These are phyloP conservation scores for Melolontha melolontha DNA, from an alignment of 2,888 invertebrate genomes.

Conservation along the genomic window DNA sequence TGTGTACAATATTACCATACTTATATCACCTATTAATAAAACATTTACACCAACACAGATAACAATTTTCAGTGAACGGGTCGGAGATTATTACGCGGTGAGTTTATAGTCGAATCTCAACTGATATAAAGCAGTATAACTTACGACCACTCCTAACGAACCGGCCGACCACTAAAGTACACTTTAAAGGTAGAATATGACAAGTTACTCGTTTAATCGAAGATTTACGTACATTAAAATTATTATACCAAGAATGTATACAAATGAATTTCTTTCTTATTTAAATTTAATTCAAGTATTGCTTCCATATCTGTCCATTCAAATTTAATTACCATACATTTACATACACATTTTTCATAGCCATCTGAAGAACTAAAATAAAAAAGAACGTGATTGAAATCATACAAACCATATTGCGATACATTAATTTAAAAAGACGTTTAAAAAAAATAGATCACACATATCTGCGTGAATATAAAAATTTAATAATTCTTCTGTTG, in stretches of 20 bases:
- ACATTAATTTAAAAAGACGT: background rate
- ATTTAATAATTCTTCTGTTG: too few species aligned
- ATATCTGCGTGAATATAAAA: background rate
- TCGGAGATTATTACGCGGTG: constrained; percentile 20
- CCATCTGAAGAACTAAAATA: background rate
- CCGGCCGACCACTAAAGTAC: constrained; percentile 20
- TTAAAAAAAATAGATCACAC: background rate
- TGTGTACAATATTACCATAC: background rate
- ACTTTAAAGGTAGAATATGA: constrained; percentile 22
- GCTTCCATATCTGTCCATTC: background rate
- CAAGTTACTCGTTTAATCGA: constrained; percentile 22
- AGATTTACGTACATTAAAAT: constrained; percentile 30
- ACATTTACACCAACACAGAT: constrained; percentile 8
- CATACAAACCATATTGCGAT: background rate
- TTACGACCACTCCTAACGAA: constrained; percentile 30
- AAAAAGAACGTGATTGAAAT: background rate
- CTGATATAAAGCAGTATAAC: constrained; percentile 15
- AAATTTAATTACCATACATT: constrained; percentile 24
- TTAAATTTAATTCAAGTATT: constrained; percentile 21
- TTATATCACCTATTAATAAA: constrained; percentile 10
- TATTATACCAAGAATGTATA: too few species aligned
- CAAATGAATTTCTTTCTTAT: constrained; percentile 19
- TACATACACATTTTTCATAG: background rate
- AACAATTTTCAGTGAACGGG: constrained; percentile 21
- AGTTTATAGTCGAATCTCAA: constrained; percentile 14